Percentiles rank a stretch among this genome's conserved stretches.
Evolutionary conservation across 2,113 vertebrate genomes (phyloP).

Genomic region (Laticauda colubrina): DNA sequence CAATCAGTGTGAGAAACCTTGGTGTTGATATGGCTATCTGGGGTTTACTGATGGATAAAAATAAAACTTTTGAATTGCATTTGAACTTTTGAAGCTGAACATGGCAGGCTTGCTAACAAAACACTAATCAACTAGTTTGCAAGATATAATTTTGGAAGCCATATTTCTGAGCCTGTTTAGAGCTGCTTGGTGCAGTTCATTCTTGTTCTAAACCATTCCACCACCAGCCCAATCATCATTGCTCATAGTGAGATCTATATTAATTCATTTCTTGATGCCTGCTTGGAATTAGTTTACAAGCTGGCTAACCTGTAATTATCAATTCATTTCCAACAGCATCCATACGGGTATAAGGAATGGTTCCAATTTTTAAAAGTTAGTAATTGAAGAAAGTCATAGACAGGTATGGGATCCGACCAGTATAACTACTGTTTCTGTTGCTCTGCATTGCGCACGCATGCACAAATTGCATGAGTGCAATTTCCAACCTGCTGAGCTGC

Average conservation of each 20-base stretch:
- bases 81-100: neutral
- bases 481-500: too few species aligned
- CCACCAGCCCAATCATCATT: neutral
- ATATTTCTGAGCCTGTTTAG: neutral
- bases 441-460: too few species aligned
- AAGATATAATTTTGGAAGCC: neutral
- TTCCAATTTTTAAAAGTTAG: neutral
- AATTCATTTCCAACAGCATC: neutral
- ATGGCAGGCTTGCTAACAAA: neutral
- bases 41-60: neutral
- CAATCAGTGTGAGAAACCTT: neutral
- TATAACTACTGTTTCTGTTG: too few species aligned
- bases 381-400: slow-evolving; percentile 11
- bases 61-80: neutral
- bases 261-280: slow-evolving; percentile 17
- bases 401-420: too few species aligned
- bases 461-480: too few species aligned
- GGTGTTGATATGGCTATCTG: neutral
- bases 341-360: neutral
- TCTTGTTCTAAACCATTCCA: neutral
- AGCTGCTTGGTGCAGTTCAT: neutral
- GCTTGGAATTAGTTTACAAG: neutral
- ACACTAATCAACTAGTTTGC: neutral
- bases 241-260: slow-evolving; percentile 5
- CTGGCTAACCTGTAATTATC: neutral